A percentile compares a stretch with the other conserved stretches of the same genome.
Conservation (phyloP, 2,797 vertebrate genomes). For the Mormyrus hasselquistii region DNA sequence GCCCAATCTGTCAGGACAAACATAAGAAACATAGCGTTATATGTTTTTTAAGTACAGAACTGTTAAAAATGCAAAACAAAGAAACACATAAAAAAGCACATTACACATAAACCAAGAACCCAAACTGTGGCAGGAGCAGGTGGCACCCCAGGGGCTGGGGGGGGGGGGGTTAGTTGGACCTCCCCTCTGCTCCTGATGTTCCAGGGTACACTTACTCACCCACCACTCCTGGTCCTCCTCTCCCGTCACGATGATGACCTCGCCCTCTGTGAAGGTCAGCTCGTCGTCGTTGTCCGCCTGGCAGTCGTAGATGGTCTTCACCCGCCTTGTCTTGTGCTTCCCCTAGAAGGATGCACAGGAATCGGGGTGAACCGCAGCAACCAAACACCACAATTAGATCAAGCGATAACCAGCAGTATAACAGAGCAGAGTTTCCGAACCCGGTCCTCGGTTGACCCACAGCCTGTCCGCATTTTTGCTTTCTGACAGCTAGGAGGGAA, state of each 20-base stretch:
- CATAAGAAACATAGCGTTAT: background rate
- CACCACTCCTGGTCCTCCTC: constrained; percentile 90
- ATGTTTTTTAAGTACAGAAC: background rate
- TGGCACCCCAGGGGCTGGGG: background rate
- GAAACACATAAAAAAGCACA: background rate
- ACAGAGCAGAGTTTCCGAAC: background rate
- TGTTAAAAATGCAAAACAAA: background rate
- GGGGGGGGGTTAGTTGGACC: no score
- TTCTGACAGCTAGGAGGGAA: background rate
- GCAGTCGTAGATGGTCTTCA: constrained; percentile 85
- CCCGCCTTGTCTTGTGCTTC: constrained; percentile 71
- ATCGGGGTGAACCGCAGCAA: background rate
- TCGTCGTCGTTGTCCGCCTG: constrained; percentile 87
- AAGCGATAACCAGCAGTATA: background rate
- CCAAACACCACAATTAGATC: background rate
- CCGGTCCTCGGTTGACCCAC: background rate
- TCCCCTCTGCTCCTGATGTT: background rate
- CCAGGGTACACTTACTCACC: constrained; percentile 55
- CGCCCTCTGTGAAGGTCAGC: constrained; percentile 79
- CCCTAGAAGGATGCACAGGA: constrained; percentile 49
- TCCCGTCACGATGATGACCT: constrained; percentile 80
- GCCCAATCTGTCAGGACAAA: constrained; percentile 67
- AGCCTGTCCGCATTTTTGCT: background rate
- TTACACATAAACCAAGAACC: background rate
- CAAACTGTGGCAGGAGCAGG: background rate